Percentiles rank a stretch among this genome's conserved stretches.
Evolutionary conservation across 53 echinoderm and acorn worm species (phyloP).

Genomic region (Temnopleurus reevesii): DNA sequence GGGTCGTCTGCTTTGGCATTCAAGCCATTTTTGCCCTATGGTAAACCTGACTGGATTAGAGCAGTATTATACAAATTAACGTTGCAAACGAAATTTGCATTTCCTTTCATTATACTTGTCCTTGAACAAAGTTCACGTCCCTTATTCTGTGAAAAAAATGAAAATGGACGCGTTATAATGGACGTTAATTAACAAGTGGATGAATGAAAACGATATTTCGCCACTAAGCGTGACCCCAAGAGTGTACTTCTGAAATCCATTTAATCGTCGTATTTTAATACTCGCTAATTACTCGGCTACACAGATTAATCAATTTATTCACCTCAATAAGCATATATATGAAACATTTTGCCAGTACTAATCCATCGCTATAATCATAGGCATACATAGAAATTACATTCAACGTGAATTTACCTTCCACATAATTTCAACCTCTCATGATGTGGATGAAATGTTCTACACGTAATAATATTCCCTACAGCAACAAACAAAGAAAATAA

Average conservation of each 20-base stretch:
- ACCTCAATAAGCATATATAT: neutral
- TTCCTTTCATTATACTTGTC: neutral
- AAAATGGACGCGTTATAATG: neutral
- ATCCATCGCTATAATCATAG: neutral
- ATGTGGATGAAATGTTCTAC: neutral
- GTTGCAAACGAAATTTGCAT: neutral
- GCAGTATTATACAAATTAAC: neutral
- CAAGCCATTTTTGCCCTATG: too few species aligned
- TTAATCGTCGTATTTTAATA: conserved; percentile 4
- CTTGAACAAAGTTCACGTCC: neutral
- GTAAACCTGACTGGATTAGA: neutral
- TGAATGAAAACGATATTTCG: neutral
- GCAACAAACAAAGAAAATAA: too few species aligned
- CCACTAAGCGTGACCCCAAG: neutral
- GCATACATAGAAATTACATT: neutral
- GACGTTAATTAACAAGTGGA: neutral
- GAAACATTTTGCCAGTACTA: neutral
- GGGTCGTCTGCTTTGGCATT: too few species aligned
- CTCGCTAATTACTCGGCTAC: neutral
- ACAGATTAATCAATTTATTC: neutral
- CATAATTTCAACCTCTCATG: too few species aligned
- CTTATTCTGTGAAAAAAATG: neutral
- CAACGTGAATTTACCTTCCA: too few species aligned
- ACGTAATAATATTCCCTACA: too few species aligned
- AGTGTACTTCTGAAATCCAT: conserved; percentile 33